phyloP scores from a whole-genome alignment of 1,140 invertebrate genomes.

The Heliconius nattereri region DNA sequence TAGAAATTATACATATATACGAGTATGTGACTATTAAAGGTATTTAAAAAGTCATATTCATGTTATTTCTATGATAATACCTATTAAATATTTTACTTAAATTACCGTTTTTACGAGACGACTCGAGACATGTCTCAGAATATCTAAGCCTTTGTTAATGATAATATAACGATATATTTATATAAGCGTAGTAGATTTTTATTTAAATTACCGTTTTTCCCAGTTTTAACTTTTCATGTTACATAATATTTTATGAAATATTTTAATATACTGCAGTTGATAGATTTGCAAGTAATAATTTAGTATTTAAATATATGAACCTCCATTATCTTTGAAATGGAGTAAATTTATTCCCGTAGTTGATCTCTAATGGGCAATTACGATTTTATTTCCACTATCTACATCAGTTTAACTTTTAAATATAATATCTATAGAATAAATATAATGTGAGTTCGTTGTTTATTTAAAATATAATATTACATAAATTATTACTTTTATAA shows the following conservation, averaged over 20 bases:
- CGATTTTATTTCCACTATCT: conserved; percentile 3
- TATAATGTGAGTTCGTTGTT: neutral
- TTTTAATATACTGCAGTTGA: no score
- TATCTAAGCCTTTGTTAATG: neutral
- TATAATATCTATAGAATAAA: neutral
- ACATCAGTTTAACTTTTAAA: conserved; percentile 18
- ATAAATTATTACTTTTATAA: no score
- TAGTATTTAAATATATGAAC: neutral
- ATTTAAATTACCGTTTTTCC: no score
- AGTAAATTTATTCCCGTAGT: neutral
- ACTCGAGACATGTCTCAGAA: neutral
- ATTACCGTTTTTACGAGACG: neutral
- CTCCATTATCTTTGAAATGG: neutral
- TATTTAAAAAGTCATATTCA: no score
- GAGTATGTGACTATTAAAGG: no score
- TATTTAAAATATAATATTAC: no score
- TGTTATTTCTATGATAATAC: no score
- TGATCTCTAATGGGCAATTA: conserved; percentile 10
- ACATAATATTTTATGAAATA: no score
- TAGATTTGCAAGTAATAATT: neutral
- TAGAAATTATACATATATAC: no score
- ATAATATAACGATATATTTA: conserved; percentile 7
- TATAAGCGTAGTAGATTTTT: no score
- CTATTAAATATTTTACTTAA: no score
- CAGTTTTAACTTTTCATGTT: no score